Evolutionary conservation across 2,113 vertebrate species (phyloP).

Genomic region (Atractosteus spatula): DNA sequence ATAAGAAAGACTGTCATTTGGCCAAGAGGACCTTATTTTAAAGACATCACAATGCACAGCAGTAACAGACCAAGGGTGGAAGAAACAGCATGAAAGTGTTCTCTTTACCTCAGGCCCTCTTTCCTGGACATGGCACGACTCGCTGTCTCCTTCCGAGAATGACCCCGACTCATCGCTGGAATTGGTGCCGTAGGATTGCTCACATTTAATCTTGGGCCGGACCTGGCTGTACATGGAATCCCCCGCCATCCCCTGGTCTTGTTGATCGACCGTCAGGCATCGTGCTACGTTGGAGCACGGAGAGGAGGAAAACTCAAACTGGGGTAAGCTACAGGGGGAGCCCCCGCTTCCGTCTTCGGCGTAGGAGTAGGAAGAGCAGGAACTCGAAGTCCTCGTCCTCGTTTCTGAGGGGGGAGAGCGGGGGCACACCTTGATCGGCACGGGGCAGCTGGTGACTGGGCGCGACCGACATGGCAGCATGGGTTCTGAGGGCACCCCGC

Average conservation of each 20-base stretch:
- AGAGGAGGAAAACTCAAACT: slow-evolving; percentile 96
- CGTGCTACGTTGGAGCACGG: slow-evolving; percentile 89
- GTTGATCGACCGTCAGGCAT: slow-evolving; percentile 84
- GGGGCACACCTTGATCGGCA: slow-evolving; percentile 98
- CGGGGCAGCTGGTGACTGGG: slow-evolving; percentile 96
- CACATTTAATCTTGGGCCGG: slow-evolving; percentile 96
- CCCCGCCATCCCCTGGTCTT: slow-evolving; percentile 78
- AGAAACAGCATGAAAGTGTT: too few species aligned
- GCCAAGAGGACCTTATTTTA: too few species aligned
- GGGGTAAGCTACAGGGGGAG: slow-evolving; percentile 94
- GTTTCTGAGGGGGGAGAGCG: slow-evolving; percentile 94
- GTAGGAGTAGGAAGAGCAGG: slow-evolving; percentile 96
- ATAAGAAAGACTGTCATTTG: too few species aligned
- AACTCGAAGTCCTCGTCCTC: slow-evolving; percentile 94
- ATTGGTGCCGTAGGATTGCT: slow-evolving; percentile 98
- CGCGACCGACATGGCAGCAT: slow-evolving; percentile 79
- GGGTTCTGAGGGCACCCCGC: slow-evolving; percentile 72
- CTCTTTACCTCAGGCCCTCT: slow-evolving; percentile 88
- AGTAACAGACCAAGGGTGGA: too few species aligned
- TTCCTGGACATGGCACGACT: slow-evolving; percentile 93
- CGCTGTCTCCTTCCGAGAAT: slow-evolving; percentile 98
- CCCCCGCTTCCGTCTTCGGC: slow-evolving; percentile 94
- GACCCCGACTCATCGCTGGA: slow-evolving; percentile 97
- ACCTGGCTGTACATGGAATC: slow-evolving; percentile 82
- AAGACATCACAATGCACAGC: too few species aligned